Evolutionary conservation across 1,140 invertebrate species (phyloP).

Genomic region (Anagrus nilaparvatae): DNA sequence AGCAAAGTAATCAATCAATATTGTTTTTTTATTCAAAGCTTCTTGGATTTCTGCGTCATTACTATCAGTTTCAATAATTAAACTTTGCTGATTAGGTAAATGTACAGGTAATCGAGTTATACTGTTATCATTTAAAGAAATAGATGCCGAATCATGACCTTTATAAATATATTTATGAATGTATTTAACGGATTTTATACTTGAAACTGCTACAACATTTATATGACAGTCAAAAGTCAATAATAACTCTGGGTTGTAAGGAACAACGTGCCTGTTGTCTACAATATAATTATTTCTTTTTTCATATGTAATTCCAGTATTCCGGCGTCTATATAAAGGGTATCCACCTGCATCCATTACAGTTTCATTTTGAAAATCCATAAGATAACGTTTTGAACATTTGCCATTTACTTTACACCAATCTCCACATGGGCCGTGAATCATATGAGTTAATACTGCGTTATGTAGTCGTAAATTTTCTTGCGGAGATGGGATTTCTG

Average conservation of each 20-base stretch:
- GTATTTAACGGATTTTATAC: conserved; percentile 14
- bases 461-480: no score
- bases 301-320: conserved; percentile 2
- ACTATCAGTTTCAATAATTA: not conserved
- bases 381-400: conserved; percentile 16
- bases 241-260: conserved; percentile 9
- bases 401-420: conserved; percentile 13
- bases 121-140: conserved; percentile 7
- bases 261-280: not conserved
- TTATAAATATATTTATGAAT: conserved; percentile 16
- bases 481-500: no score
- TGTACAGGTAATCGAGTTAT: conserved; percentile 9
- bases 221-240: conserved; percentile 11
- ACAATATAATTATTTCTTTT: not conserved
- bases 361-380: conserved; percentile 11
- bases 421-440: conserved; percentile 14
- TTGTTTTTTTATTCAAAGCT: not conserved
- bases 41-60: not conserved
- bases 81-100: conserved; percentile 7
- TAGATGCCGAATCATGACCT: conserved; percentile 10
- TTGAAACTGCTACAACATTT: conserved; percentile 12
- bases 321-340: conserved; percentile 9
- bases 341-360: conserved; percentile 16
- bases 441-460: conserved; percentile 19
- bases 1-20: conserved; percentile 5